Conservation (phyloP, 2,797 vertebrate species). For the Otolemur crassicaudatus region DNA sequence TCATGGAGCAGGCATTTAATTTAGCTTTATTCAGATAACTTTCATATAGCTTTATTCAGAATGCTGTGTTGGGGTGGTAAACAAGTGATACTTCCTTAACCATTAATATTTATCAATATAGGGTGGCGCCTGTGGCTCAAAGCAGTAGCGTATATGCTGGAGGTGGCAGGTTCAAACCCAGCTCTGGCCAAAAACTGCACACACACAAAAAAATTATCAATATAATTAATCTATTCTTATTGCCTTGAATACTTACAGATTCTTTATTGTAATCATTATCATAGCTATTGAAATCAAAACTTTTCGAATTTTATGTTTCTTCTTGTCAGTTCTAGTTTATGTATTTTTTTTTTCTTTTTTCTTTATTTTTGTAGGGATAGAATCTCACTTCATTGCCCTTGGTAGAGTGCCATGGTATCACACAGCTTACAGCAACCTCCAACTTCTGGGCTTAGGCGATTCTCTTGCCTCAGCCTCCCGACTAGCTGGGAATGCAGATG, state of each 20-base stretch:
- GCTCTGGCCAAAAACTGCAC: too few relatives aligned
- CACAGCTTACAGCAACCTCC: too few relatives aligned
- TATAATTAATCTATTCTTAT: not conserved
- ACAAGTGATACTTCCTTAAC: not conserved
- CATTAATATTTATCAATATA: slow-evolving; percentile 41
- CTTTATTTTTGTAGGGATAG: too few relatives aligned
- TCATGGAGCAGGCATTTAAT: not conserved
- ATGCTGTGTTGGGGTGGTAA: not conserved
- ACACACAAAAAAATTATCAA: too few relatives aligned
- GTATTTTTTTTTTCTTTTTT: not conserved
- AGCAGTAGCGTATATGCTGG: too few relatives aligned
- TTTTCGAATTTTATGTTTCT: not conserved
- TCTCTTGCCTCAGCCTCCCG: too few relatives aligned
- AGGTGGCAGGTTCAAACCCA: too few relatives aligned
- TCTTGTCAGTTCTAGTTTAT: slow-evolving; percentile 35
- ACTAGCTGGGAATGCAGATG: too few relatives aligned
- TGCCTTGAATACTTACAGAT: slow-evolving; percentile 37
- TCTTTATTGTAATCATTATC: slow-evolving; percentile 45
- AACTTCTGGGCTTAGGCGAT: too few relatives aligned
- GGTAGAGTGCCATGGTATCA: too few relatives aligned
- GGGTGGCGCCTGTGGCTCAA: too few relatives aligned
- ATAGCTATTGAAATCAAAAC: slow-evolving; percentile 18
- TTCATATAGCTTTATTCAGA: not conserved
- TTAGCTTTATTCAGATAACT: slow-evolving; percentile 35
- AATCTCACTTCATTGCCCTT: too few relatives aligned